Base-by-base conservation (phyloP, 2,797 vertebrate genomes). In the Microcaecilia unicolor region DNA sequence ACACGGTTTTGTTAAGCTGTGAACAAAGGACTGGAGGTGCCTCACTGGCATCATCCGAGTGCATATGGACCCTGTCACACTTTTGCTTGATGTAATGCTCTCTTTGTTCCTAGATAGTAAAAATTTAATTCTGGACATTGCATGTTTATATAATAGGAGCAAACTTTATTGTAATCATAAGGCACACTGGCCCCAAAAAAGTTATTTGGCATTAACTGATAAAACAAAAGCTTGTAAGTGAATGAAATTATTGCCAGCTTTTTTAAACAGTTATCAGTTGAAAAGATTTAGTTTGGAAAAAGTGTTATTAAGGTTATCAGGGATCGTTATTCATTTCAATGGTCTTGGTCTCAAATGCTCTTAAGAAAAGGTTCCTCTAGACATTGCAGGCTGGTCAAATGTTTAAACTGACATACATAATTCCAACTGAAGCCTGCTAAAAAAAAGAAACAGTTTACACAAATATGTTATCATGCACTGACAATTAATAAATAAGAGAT, bases 1-100 rank as follows among this genome's bases (percentile, higher is more conserved):
- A 88, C 84, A 86, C 85, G 90, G 92, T 94, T 94, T 93, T 90
- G 90, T 92, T 94, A 93, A 93, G 90, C 90, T 85, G 83, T 80
- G 87, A 92, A 94, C 90, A 93, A 95, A 93, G 84, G 83, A 79
- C 65, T 77, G 71, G 74, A 77, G 82, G 77, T 78, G 75, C 64
- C 74, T 83, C 65, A 58, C 85, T 86, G 81, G 87, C 89, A 89
- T 90, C 86, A 70, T 71, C 87, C 75, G 58, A 74, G 71, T 80
- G 81, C 83, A 72, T 79, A 88, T 87, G 84, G 87, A 86, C 84
- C 87, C 81, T 84, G 84, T 85, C 85, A 90, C 83, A 86, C 83
- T 89, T 85, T 84, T 84, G 83, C 78, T 81, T 86, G 86, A 91
- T 91, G 93, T 90, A 92, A 94, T 91, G 86, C 91, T 90, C 89